Evolutionary conservation across 1,140 invertebrate genomes (phyloP).

Genomic region (Drosophila lacteicornis): DNA sequence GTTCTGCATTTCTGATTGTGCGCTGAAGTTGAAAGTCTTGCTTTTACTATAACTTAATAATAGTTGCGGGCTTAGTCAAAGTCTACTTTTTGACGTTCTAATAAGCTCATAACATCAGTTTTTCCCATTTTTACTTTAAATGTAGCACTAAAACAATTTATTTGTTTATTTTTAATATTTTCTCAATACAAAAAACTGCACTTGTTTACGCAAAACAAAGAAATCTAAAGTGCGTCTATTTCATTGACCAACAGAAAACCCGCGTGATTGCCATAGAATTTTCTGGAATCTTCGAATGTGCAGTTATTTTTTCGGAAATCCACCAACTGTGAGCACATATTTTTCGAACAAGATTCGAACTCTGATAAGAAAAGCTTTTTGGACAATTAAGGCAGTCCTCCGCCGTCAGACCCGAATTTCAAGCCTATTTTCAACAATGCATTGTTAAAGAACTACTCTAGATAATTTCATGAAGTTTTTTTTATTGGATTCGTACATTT

Average conservation of each 20-base stretch:
- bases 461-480: no score
- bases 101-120: constrained; percentile 18
- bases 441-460: no score
- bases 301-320: constrained; percentile 29
- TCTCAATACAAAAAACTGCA: constrained; percentile 8
- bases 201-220: constrained; percentile 7
- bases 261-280: background rate
- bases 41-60: constrained; percentile 34
- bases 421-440: no score
- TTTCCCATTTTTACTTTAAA: constrained; percentile 40
- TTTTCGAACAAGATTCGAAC: constrained; percentile 17
- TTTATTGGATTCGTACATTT: no score
- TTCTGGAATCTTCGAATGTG: constrained; percentile 18
- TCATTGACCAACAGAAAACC: no score
- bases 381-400: constrained; percentile 24
- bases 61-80: constrained; percentile 17
- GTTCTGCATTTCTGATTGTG: constrained; percentile 34
- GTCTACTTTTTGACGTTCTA: constrained; percentile 11
- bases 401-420: no score
- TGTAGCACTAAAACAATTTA: constrained; percentile 23
- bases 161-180: constrained; percentile 14
- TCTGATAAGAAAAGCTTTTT: constrained; percentile 26
- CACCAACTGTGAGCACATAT: constrained; percentile 15
- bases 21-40: constrained; percentile 32
- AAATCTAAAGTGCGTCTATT: constrained; percentile 13